Evolutionary conservation across 30 jellyfish, hydroid and myxozoan genomes (phyloP).

Genomic region (Chrysaora quinquecirrha): DNA sequence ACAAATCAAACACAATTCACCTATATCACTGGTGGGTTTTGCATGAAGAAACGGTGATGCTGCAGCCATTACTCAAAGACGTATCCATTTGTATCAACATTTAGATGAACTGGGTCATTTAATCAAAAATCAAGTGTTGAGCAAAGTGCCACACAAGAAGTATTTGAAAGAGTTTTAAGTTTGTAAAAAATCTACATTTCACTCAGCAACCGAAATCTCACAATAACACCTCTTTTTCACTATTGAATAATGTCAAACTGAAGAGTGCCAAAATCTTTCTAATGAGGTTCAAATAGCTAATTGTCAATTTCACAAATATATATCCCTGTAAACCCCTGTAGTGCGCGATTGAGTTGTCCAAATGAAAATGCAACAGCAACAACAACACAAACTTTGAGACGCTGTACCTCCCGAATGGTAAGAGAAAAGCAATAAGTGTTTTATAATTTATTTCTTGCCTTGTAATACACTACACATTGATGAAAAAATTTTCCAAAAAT

Average conservation of each 20-base stretch:
- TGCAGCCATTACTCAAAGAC: conserved; percentile 13
- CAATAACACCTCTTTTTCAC: conserved; percentile 14
- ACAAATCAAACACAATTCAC: conserved; percentile 16
- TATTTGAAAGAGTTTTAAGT: neutral
- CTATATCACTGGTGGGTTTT: conserved; percentile 8
- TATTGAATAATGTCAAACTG: conserved; percentile 5
- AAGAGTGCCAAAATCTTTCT: neutral
- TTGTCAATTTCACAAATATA: conserved; percentile 9
- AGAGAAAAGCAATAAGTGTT: neutral
- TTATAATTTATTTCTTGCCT: neutral
- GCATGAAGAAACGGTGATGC: conserved; percentile 22
- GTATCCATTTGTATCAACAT: conserved; percentile 10
- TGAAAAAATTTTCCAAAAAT: neutral
- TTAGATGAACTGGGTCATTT: conserved; percentile 14
- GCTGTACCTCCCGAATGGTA: neutral
- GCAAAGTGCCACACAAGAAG: conserved; percentile 22
- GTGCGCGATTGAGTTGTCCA: conserved; percentile 19
- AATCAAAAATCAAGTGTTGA: conserved; percentile 1
- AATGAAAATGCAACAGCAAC: conserved; percentile 9
- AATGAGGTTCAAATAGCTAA: conserved; percentile 9
- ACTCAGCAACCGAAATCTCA: conserved; percentile 6
- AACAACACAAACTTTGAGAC: neutral
- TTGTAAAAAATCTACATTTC: conserved; percentile 6
- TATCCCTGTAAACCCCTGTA: conserved; percentile 11
- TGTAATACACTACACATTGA: neutral